Percentiles rank a stretch among this genome's conserved stretches.
Conservation (phyloP, 2,888 invertebrate species). For the Idaea straminata region DNA sequence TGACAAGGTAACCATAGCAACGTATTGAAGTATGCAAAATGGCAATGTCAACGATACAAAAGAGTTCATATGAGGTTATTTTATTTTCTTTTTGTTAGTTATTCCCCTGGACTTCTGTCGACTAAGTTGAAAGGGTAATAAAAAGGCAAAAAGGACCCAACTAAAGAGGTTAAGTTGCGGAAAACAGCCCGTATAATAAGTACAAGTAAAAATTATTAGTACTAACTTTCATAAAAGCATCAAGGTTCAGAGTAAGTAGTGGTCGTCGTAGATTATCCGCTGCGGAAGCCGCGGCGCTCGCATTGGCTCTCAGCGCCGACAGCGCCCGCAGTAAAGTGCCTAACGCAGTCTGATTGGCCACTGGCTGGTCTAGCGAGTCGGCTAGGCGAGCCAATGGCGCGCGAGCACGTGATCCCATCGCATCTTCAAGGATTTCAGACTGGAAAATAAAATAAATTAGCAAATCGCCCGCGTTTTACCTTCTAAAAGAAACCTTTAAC, state of each 20-base stretch:
- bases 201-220: too few species aligned
- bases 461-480: background rate
- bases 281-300: constrained; percentile 86
- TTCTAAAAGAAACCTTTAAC: too few species aligned
- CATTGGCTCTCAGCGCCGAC: constrained; percentile 86
- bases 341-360: constrained; percentile 88
- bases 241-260: constrained; percentile 85
- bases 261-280: constrained; percentile 88
- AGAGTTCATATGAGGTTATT: too few species aligned
- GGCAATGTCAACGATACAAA: too few species aligned
- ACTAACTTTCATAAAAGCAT: constrained; percentile 70
- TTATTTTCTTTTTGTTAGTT: too few species aligned
- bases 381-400: constrained; percentile 85
- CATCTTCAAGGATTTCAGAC: constrained; percentile 88
- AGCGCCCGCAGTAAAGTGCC: constrained; percentile 85
- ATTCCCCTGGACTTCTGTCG: background rate
- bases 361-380: constrained; percentile 88
- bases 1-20: too few species aligned
- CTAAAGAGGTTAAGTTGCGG: background rate
- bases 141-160: background rate
- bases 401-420: constrained; percentile 85
- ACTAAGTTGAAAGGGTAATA: background rate
- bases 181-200: background rate
- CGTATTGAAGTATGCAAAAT: too few species aligned
- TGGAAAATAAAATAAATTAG: constrained; percentile 43